Evolutionary conservation across 2,113 vertebrate species (phyloP).

Genomic region (rat (Rattus norvegicus)): DNA sequence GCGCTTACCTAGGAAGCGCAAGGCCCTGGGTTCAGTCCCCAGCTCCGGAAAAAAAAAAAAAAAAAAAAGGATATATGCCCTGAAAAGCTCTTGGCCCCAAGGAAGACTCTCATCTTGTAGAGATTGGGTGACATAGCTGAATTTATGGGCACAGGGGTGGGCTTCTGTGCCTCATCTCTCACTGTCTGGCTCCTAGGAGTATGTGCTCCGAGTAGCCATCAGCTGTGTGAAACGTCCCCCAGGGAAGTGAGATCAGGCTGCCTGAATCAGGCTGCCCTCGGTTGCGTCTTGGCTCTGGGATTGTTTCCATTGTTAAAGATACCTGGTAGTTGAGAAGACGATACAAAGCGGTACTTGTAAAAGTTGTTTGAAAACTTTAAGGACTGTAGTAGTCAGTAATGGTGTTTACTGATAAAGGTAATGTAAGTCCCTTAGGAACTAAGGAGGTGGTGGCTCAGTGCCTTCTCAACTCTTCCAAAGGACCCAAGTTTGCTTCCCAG

Average conservation of each 20-base stretch:
- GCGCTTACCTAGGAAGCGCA: too few species aligned
- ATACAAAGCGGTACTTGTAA: conserved; percentile 23
- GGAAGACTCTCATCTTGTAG: not conserved
- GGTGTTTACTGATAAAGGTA: not conserved
- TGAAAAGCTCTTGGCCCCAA: not conserved
- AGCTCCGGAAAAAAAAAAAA: too few species aligned
- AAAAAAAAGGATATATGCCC: not conserved
- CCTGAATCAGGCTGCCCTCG: not conserved
- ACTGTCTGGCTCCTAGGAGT: not conserved
- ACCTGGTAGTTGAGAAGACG: conserved; percentile 8
- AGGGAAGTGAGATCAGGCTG: not conserved
- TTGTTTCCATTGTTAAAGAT: conserved; percentile 43
- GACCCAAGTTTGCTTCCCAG: not conserved
- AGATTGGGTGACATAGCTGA: not conserved
- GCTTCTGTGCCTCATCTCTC: not conserved
- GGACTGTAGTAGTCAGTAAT: not conserved
- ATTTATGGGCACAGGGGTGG: not conserved
- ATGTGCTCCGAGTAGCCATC: not conserved
- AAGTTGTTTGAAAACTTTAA: conserved; percentile 46
- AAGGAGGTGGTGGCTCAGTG: not conserved
- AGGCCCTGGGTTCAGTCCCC: too few species aligned
- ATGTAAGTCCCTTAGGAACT: not conserved
- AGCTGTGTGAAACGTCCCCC: not conserved
- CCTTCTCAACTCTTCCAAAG: not conserved
- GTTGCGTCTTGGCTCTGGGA: conserved; percentile 9